These are phyloP conservation scores for Chloroceryle amazona DNA, from an alignment of 2,797 vertebrate species.

Conservation along the genomic window DNA sequence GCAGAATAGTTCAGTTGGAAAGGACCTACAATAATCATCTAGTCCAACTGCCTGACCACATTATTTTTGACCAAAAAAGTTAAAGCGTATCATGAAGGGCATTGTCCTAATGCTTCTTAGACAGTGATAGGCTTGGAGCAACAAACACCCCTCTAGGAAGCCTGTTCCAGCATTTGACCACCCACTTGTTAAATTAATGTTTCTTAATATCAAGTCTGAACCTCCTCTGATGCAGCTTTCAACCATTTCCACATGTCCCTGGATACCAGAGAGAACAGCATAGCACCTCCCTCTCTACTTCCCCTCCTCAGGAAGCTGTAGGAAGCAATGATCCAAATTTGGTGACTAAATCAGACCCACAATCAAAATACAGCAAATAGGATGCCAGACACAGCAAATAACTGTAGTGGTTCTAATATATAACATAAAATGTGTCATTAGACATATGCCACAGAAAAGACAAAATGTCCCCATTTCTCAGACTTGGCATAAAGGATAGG, in stretches of 20 bases:
- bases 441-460: background rate
- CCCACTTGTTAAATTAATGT: fast-evolving
- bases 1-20: background rate
- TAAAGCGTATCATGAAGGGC: background rate
- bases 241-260: fast-evolving
- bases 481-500: background rate
- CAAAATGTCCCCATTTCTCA: background rate
- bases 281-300: background rate
- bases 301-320: background rate
- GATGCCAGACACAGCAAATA: background rate
- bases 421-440: background rate
- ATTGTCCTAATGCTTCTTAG: background rate
- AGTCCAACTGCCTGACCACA: background rate
- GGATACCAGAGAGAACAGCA: background rate
- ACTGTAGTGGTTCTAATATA: background rate
- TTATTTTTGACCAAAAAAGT: background rate
- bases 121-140: background rate
- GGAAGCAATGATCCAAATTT: background rate
- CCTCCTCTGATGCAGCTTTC: background rate
- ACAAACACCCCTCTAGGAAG: background rate
- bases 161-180: background rate
- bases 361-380: background rate
- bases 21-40: background rate
- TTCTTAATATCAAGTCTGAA: background rate
- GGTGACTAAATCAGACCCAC: fast-evolving